Evolutionary conservation across 2,888 invertebrate species (phyloP).

Genomic region (Agonopterix arenella): DNA sequence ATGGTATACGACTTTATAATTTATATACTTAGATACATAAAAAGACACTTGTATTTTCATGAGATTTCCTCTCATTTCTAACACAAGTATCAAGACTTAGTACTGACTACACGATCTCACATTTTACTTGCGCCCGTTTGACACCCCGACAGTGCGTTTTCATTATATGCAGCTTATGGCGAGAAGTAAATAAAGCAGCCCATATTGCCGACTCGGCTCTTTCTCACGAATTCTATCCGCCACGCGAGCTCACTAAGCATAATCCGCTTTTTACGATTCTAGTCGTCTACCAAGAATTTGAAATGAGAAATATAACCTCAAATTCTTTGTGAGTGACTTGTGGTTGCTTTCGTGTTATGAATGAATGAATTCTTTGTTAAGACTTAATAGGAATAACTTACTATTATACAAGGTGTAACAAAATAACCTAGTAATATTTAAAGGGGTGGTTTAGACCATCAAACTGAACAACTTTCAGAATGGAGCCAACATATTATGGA

Average conservation of each 20-base stretch:
- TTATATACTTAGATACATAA: too few species aligned
- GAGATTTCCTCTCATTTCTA: too few species aligned
- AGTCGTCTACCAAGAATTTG: constrained; percentile 66
- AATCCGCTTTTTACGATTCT: constrained; percentile 76
- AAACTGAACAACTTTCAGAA: too few species aligned
- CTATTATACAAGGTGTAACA: too few species aligned
- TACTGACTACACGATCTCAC: constrained; percentile 4
- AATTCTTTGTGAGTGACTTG: constrained; percentile 55
- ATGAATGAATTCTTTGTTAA: constrained; percentile 33
- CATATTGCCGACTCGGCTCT: constrained; percentile 67
- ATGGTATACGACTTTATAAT: too few species aligned
- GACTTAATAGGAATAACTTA: too few species aligned
- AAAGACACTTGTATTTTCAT: too few species aligned
- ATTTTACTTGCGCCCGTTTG: constrained; percentile 56
- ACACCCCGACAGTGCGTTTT: constrained; percentile 72
- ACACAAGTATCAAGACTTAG: constrained; percentile 38
- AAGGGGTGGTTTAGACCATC: too few species aligned
- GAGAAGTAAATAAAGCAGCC: constrained; percentile 68
- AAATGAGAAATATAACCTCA: constrained; percentile 71
- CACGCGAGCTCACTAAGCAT: constrained; percentile 55
- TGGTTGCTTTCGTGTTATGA: constrained; percentile 48
- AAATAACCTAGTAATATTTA: too few species aligned
- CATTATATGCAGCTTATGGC: constrained; percentile 76
- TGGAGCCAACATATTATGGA: too few species aligned
- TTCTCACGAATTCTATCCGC: constrained; percentile 66